A percentile compares a stretch with the other conserved stretches of the same genome.
Conservation (phyloP, 2,797 vertebrate genomes). For the Macrochelys suwanniensis region DNA sequence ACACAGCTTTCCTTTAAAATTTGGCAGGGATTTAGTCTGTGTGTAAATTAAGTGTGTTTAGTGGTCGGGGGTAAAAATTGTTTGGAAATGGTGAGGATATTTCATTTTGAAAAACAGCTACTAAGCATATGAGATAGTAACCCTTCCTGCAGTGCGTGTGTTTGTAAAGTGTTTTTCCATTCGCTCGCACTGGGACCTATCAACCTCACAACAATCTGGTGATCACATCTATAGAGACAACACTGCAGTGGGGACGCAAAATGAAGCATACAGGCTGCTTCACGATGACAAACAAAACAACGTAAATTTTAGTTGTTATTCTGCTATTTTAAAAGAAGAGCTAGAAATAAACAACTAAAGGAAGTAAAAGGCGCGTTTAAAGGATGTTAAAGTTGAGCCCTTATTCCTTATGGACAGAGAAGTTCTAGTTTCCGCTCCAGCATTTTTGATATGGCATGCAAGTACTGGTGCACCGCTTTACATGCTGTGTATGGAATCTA, state of each 20-base stretch:
- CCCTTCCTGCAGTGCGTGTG: background rate
- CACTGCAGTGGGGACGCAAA: background rate
- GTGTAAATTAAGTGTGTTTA: constrained; percentile 35
- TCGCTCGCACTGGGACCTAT: constrained; percentile 36
- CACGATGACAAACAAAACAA: constrained; percentile 45
- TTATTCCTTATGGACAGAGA: background rate
- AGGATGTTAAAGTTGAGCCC: background rate
- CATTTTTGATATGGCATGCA: background rate
- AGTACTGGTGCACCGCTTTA: background rate
- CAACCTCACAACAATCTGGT: background rate
- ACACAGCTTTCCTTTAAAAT: constrained; percentile 63
- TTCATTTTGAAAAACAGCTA: constrained; percentile 35
- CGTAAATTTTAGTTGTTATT: constrained; percentile 25
- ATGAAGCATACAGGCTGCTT: background rate
- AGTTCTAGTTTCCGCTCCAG: background rate
- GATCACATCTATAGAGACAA: constrained; percentile 39
- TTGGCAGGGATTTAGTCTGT: constrained; percentile 64
- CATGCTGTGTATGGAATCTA: background rate
- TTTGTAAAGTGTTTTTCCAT: background rate
- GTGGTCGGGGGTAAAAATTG: constrained; percentile 33
- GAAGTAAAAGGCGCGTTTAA: background rate
- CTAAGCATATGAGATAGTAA: background rate
- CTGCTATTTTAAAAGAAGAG: constrained; percentile 36
- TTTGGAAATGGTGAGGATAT: constrained; percentile 39
- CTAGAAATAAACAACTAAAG: constrained; percentile 56